Conservation (phyloP, 2,797 vertebrate genomes). For the Neosilurus mollespiculum region DNA sequence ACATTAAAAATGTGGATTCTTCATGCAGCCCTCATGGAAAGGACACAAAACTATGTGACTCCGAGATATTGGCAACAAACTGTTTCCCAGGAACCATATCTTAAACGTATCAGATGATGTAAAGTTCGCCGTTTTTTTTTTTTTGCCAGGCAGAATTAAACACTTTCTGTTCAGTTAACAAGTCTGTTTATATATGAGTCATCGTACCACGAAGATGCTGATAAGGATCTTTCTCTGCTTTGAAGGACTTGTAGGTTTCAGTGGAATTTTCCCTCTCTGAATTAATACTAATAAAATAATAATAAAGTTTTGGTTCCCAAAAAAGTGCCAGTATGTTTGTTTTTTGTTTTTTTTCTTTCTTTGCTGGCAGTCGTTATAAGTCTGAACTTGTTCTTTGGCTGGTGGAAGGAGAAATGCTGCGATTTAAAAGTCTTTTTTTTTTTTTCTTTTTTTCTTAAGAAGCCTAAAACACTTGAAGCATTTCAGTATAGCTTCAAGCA, state of each 20-base stretch:
- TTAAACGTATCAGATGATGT: not conserved
- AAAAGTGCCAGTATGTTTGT: not conserved
- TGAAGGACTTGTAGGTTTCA: not conserved
- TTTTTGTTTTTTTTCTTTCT: not conserved
- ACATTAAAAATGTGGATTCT: not conserved
- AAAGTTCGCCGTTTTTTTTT: not conserved
- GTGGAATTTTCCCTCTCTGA: slow-evolving; percentile 13
- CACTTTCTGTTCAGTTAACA: not conserved
- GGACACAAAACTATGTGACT: not conserved
- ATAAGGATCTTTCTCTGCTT: slow-evolving; percentile 3
- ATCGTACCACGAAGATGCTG: not conserved
- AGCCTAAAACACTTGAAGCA: slow-evolving; percentile 25
- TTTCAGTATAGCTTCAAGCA: slow-evolving; percentile 16
- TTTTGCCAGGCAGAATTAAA: not conserved
- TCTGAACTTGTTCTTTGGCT: slow-evolving; percentile 12
- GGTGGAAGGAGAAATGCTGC: slow-evolving; percentile 2
- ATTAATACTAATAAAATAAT: slow-evolving; percentile 2
- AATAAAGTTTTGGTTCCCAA: not conserved
- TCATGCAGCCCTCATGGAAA: not conserved
- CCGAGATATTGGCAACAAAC: not conserved
- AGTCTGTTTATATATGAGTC: not conserved
- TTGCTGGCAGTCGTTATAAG: not conserved
- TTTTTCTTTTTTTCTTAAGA: not conserved
- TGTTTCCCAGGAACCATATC: not conserved
- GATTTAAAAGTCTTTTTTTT: not conserved